phyloP scores from a whole-genome alignment of 2,888 invertebrate genomes.

The Pristionchus maxplancki region DNA sequence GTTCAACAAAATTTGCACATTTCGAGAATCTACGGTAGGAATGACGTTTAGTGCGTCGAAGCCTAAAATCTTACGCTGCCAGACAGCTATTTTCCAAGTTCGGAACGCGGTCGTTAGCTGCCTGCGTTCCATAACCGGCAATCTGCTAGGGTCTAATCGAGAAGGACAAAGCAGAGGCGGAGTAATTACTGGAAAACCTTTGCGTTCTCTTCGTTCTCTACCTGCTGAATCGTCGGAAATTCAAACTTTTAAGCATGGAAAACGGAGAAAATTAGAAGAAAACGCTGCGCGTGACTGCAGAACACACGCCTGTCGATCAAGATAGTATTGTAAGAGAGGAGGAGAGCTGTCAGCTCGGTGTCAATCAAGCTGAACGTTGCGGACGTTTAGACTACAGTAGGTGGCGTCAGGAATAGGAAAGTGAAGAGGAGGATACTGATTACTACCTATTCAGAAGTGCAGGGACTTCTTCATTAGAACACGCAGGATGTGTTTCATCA shows the following conservation, averaged over 20 bases:
- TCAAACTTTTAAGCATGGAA: not conserved
- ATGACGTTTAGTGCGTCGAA: not conserved
- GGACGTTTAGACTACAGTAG: not conserved
- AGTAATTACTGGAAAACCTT: not conserved
- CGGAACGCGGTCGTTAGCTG: not conserved
- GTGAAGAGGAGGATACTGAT: not conserved
- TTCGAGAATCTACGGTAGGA: not conserved
- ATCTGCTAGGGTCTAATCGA: not conserved
- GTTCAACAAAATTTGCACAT: not conserved
- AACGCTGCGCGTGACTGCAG: not conserved
- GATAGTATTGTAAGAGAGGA: not conserved
- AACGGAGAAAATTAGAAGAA: not conserved
- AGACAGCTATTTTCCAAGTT: not conserved
- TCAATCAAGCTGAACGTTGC: not conserved
- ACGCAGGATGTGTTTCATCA: not conserved
- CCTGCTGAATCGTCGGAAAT: not conserved
- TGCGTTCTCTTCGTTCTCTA: not conserved
- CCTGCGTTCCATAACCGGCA: not conserved
- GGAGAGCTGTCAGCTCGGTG: not conserved
- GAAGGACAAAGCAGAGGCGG: not conserved
- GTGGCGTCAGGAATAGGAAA: not conserved
- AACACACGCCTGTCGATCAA: not conserved
- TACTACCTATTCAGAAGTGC: not conserved
- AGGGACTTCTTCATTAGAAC: not conserved
- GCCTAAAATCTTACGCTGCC: not conserved